phyloP scores from a whole-genome alignment of 2,888 invertebrate species.

The Cephus nigrinus region DNA sequence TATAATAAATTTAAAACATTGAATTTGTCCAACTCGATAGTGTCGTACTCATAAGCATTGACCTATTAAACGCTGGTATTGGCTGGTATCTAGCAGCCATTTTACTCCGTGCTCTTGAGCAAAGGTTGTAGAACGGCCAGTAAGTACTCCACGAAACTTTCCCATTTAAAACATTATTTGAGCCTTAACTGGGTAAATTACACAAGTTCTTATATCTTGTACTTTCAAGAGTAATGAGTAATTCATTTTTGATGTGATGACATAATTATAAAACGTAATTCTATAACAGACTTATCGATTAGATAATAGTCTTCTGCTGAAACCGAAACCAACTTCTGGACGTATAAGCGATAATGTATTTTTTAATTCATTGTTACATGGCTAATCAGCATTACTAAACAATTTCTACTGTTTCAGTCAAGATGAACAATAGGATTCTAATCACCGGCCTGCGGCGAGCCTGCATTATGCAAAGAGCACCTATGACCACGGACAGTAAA shows the following conservation, averaged over 20 bases:
- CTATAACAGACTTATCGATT: neutral
- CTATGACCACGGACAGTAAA: neutral
- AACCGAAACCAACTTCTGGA: neutral
- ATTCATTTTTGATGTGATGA: neutral
- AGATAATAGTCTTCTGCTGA: constrained; percentile 1
- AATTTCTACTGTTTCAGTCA: neutral
- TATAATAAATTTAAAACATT: neutral
- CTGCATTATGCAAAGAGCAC: constrained; percentile 5
- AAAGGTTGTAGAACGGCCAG: neutral
- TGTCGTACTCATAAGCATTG: neutral
- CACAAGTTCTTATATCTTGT: neutral
- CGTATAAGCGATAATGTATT: neutral
- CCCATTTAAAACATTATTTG: neutral
- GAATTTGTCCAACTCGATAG: neutral
- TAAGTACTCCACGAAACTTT: neutral
- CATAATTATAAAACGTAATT: neutral
- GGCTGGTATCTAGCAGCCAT: neutral
- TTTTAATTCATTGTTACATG: neutral
- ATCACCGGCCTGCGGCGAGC: constrained; percentile 10
- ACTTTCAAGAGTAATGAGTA: neutral
- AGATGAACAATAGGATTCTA: constrained; percentile 15
- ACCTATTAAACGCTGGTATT: neutral
- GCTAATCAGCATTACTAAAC: neutral
- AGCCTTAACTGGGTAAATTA: neutral
- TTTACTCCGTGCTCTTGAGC: neutral